Evolutionary conservation across 2,888 invertebrate genomes (phyloP), one percentile per base, ranked within the genome.

Genomic region (Epirrhoe tristata): DNA sequence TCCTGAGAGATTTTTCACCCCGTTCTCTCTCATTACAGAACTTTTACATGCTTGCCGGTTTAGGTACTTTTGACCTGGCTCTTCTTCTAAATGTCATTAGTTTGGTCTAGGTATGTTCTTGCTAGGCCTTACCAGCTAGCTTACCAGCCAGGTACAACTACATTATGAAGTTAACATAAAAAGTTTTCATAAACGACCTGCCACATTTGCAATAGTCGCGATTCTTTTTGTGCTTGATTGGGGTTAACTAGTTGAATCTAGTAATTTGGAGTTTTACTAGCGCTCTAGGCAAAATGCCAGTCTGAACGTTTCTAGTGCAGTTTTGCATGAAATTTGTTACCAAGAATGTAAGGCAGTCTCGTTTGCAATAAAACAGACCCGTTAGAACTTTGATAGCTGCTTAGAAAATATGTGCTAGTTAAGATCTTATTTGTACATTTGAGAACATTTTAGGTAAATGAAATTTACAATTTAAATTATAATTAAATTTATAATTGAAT

Each of bases 231-330:
- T 48, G 0, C 7, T 48, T 48, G 7, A 48, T 48, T 12, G 48
- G 48, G 48, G 48, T 16, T 48, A 16, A 56, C 55, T 63, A 58
- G 64, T 57, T 43, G 36, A 60, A 61, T 58, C 58, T 52, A 64
- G 61, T 64, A 68, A 64, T 68, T 65, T 61, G 50, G 31, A 64
- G 54, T 68, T 68, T 68, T 61, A 68, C 61, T 55, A 34, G 61
- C 51, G 53, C 43, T 64, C 61, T 50, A 58, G 64, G 64, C 61
- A 64, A 68, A 64, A 58, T 62, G 58, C 58, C 54, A 64, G 67
- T 60, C 52, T 60, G 31, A 39, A 50, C 56, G 36, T 53, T 61
- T 63, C 14, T 12, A 24, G 36, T 54, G 64, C 64, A 64, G 57
- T 60, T 64, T 64, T 62, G 68, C 61, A 60, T 68, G 32, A 39